Evolutionary conservation across 1,140 invertebrate genomes (phyloP).

Genomic region (Heliconius melpomene): DNA sequence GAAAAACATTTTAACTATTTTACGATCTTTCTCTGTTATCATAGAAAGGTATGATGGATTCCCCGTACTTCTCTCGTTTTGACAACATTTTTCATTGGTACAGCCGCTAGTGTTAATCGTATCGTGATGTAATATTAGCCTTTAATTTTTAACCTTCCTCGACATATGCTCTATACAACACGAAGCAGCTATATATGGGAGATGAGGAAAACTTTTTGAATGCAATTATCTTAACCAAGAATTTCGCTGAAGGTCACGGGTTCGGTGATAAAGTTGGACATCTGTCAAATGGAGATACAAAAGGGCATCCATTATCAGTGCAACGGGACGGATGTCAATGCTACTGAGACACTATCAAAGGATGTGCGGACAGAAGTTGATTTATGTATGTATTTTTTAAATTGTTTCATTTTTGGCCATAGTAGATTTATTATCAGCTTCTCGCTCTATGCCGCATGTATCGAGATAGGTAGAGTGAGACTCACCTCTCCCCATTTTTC

Average conservation of each 20-base stretch:
- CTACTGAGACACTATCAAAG: background rate
- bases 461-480: too few relatives aligned
- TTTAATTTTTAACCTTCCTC: too few relatives aligned
- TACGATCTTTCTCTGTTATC: too few relatives aligned
- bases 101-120: too few relatives aligned
- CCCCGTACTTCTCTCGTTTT: too few relatives aligned
- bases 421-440: background rate
- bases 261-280: background rate
- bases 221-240: background rate
- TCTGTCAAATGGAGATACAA: background rate
- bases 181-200: background rate
- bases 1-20: too few relatives aligned
- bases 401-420: background rate
- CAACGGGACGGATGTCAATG: conserved; percentile 6
- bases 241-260: background rate
- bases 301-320: background rate
- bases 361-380: background rate
- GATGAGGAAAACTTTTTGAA: background rate
- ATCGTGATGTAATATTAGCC: too few relatives aligned
- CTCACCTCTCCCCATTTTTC: too few relatives aligned
- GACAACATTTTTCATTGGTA: too few relatives aligned
- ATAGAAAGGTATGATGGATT: too few relatives aligned
- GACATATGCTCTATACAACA: too few relatives aligned
- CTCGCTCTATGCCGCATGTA: background rate
- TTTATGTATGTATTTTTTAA: background rate